Evolutionary conservation across 1,140 invertebrate genomes (phyloP).

Genomic region (Drosophila murphyi): DNA sequence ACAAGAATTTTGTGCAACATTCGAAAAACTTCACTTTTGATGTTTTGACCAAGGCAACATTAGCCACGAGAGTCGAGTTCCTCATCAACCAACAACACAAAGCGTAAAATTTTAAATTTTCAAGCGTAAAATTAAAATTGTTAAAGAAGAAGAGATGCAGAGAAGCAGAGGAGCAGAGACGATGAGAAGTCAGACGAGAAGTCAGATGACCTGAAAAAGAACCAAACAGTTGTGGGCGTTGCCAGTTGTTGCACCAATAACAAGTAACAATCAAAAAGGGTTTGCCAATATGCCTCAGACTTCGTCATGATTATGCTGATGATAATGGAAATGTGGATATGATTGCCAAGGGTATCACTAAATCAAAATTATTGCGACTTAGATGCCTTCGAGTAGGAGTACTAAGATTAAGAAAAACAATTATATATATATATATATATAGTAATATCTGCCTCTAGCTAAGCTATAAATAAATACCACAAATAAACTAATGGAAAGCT

Average conservation of each 20-base stretch:
- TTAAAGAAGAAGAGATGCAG: slow-evolving; percentile 33
- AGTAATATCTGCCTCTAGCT: too few relatives aligned
- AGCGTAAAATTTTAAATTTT: slow-evolving; percentile 71
- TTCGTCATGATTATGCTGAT: not conserved
- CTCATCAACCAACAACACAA: slow-evolving; percentile 44
- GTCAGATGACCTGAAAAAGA: slow-evolving; percentile 51
- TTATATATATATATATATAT: too few relatives aligned
- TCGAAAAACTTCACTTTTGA: slow-evolving; percentile 59
- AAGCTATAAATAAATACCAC: too few relatives aligned
- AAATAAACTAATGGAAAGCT: too few relatives aligned
- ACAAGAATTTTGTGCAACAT: slow-evolving; percentile 66
- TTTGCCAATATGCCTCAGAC: slow-evolving; percentile 17
- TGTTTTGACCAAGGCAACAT: slow-evolving; percentile 53
- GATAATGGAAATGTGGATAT: slow-evolving; percentile 4
- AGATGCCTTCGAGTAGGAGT: not conserved
- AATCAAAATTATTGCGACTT: slow-evolving; percentile 1
- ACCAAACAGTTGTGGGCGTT: slow-evolving; percentile 50
- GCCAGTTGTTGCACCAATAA: slow-evolving; percentile 59
- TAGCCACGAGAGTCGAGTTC: slow-evolving; percentile 36
- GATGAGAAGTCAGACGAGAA: not conserved
- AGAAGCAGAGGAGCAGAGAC: slow-evolving; percentile 20
- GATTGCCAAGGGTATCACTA: not conserved
- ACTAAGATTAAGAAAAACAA: not conserved
- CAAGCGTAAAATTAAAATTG: slow-evolving; percentile 77
- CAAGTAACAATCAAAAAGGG: slow-evolving; percentile 42